Conservation (phyloP, 2,113 vertebrate species). For the Oncorhynchus masou region DNA sequence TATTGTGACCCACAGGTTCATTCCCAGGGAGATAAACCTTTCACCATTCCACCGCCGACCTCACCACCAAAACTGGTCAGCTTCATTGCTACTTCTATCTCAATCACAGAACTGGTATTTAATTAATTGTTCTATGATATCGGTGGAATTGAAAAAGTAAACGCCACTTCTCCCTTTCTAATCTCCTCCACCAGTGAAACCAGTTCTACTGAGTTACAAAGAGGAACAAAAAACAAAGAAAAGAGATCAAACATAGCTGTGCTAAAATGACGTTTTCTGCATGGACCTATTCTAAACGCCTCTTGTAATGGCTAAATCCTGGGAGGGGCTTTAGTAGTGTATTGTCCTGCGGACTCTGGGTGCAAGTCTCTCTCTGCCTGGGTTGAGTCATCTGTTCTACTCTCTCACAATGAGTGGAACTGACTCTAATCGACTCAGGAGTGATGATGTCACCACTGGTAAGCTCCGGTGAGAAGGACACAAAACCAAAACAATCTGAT, state of each 20-base stretch:
- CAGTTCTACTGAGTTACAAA: background rate
- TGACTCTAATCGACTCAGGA: constrained; percentile 7
- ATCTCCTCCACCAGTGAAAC: background rate
- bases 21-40: background rate
- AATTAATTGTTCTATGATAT: background rate
- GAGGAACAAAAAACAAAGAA: background rate
- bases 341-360: background rate
- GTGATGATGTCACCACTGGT: background rate
- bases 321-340: background rate
- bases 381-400: background rate
- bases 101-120: background rate
- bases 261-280: background rate
- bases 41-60: background rate
- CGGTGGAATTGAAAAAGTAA: no score
- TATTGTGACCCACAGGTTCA: background rate
- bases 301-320: background rate
- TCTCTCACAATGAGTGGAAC: constrained; percentile 15
- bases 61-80: background rate
- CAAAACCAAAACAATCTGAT: background rate
- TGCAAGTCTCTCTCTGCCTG: background rate
- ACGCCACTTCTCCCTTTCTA: no score
- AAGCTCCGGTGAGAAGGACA: background rate
- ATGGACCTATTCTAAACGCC: background rate
- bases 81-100: background rate
- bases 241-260: background rate